A percentile compares a stretch with the other conserved stretches of the same genome.
These are phyloP conservation scores for Rhopilema esculentum DNA, from an alignment of 30 jellyfish, hydroid and myxozoan genomes.

Conservation along the genomic window DNA sequence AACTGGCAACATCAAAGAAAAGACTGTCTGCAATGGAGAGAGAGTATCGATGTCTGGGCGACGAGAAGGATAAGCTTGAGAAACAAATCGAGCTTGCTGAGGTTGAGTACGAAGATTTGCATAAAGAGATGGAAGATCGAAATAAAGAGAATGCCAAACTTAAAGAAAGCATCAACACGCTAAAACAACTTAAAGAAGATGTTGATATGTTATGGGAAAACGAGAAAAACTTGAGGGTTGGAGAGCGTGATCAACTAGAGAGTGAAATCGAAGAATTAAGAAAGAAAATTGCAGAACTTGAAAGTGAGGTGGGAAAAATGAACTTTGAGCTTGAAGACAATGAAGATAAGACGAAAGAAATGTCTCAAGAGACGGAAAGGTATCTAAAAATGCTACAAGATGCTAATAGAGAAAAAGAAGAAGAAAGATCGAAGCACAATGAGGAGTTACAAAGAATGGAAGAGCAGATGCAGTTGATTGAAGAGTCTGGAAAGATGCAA, in stretches of 20 bases:
- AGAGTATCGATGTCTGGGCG: slow-evolving; percentile 37
- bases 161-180: slow-evolving; percentile 67
- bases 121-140: slow-evolving; percentile 58
- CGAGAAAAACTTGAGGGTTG: slow-evolving; percentile 58
- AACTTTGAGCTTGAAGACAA: slow-evolving; percentile 25
- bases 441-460: slow-evolving; percentile 42
- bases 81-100: slow-evolving; percentile 60
- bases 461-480: slow-evolving; percentile 13
- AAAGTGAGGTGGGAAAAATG: slow-evolving; percentile 12
- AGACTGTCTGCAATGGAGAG: slow-evolving; percentile 47
- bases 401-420: slow-evolving; percentile 17
- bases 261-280: slow-evolving; percentile 48
- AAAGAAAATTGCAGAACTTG: slow-evolving; percentile 14
- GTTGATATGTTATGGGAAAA: slow-evolving; percentile 70
- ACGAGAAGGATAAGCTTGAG: slow-evolving; percentile 41
- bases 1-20: slow-evolving; percentile 11
- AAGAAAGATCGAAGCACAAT: neutral
- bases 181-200: slow-evolving; percentile 49
- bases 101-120: slow-evolving; percentile 63
- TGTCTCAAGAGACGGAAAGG: slow-evolving; percentile 48
- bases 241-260: slow-evolving; percentile 62
- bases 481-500: slow-evolving; percentile 46
- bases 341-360: slow-evolving; percentile 28
- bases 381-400: slow-evolving; percentile 43
- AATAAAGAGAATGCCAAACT: slow-evolving; percentile 66